These are phyloP conservation scores for Brachirus orientalis DNA, from an alignment of 2,113 vertebrate genomes.

Conservation along the genomic window DNA sequence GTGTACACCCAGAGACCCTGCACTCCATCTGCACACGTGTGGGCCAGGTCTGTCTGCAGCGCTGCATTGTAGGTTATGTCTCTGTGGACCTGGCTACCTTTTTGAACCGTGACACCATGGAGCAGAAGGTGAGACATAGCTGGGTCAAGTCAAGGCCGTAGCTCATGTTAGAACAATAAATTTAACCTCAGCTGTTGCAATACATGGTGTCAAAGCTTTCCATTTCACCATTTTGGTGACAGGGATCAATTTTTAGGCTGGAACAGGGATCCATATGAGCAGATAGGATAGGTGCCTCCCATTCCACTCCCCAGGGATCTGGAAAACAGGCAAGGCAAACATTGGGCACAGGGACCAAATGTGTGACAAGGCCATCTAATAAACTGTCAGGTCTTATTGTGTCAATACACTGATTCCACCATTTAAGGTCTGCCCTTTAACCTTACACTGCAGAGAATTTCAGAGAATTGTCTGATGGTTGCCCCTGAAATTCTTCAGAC, in stretches of 20 bases:
- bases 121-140: constrained; percentile 85
- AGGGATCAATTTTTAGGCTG: constrained; percentile 71
- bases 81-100: constrained; percentile 89
- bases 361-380: constrained; percentile 81
- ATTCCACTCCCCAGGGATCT: constrained; percentile 71
- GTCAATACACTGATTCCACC: constrained; percentile 83
- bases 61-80: constrained; percentile 83
- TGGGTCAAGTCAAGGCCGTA: neutral
- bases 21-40: constrained; percentile 80
- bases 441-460: constrained; percentile 68
- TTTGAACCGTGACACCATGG: constrained; percentile 76
- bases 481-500: too few species aligned
- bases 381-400: constrained; percentile 86
- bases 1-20: constrained; percentile 82
- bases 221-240: constrained; percentile 53
- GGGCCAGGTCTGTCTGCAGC: constrained; percentile 83
- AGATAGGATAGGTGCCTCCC: constrained; percentile 75
- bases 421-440: constrained; percentile 82
- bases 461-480: constrained; percentile 63
- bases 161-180: constrained; percentile 13
- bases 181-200: constrained; percentile 17
- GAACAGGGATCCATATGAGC: constrained; percentile 62
- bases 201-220: constrained; percentile 30
- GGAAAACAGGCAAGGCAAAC: constrained; percentile 64
- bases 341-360: constrained; percentile 67